Conservation (phyloP, 2,888 invertebrate species). For the Volucella inanis region DNA sequence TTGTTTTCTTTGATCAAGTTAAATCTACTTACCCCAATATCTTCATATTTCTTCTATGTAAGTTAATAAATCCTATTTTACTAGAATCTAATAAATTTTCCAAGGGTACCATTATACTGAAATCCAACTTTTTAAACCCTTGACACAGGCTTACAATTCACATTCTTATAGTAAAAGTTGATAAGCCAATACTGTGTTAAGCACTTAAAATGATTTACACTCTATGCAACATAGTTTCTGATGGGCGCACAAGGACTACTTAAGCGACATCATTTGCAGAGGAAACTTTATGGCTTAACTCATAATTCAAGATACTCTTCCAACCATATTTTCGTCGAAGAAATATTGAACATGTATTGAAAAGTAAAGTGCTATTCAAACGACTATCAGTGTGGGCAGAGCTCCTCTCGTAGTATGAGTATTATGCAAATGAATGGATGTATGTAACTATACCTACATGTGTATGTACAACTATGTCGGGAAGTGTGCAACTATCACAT, state of each 20-base stretch:
- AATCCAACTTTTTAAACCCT: no score
- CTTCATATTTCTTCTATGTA: no score
- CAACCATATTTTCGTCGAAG: constrained; percentile 7
- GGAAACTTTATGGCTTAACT: constrained; percentile 15
- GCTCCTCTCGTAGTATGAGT: constrained; percentile 12
- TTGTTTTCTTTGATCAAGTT: no score
- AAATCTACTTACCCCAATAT: no score
- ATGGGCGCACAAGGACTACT: neutral
- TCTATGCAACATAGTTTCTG: neutral
- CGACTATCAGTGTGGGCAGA: neutral
- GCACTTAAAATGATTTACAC: neutral
- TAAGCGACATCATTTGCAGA: neutral
- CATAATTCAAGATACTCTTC: neutral
- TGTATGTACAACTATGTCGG: neutral
- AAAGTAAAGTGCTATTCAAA: constrained; percentile 9
- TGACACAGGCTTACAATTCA: no score
- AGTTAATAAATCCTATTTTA: no score
- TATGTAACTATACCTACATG: neutral
- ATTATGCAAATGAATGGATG: constrained; percentile 30
- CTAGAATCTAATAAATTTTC: no score
- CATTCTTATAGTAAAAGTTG: no score
- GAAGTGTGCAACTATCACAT: neutral
- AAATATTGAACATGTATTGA: constrained; percentile 33
- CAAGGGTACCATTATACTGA: no score
- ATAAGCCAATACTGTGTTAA: neutral